phyloP scores from a whole-genome alignment of 2,113 vertebrate species.

The Lophotis ruficrista region DNA sequence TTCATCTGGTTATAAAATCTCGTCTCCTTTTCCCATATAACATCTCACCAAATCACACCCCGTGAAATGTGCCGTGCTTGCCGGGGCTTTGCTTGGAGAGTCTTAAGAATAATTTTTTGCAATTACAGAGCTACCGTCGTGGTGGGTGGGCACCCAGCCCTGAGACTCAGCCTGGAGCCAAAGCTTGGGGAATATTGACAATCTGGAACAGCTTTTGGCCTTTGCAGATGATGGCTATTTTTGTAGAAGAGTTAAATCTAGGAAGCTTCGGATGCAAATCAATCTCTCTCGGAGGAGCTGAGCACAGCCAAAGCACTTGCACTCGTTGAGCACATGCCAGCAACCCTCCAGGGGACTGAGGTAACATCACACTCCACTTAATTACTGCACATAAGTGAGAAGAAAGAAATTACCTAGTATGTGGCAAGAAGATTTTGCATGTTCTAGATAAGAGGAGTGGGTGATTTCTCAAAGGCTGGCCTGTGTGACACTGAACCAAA shows the following conservation, averaged over 20 bases:
- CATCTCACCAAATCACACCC: background rate
- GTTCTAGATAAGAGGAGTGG: background rate
- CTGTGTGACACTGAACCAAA: background rate
- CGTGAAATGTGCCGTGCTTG: fast-evolving
- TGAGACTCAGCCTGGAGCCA: background rate
- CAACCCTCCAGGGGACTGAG: background rate
- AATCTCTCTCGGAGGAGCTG: fast-evolving
- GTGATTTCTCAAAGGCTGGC: background rate
- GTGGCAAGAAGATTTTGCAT: background rate
- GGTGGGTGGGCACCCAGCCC: background rate
- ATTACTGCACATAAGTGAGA: background rate
- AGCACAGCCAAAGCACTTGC: background rate
- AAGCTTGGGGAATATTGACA: background rate
- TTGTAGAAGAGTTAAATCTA: background rate
- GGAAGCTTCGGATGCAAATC: background rate
- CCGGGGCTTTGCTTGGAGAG: background rate
- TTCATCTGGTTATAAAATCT: background rate
- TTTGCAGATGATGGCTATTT: background rate
- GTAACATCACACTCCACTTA: background rate
- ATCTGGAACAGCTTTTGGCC: background rate
- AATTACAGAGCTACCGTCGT: background rate
- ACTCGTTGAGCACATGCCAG: background rate
- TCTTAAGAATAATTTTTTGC: background rate
- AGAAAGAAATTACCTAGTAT: background rate
- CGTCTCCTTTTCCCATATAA: background rate